phyloP scores from a whole-genome alignment of 2,797 vertebrate species.

The Scolopax bukidnonensis region DNA sequence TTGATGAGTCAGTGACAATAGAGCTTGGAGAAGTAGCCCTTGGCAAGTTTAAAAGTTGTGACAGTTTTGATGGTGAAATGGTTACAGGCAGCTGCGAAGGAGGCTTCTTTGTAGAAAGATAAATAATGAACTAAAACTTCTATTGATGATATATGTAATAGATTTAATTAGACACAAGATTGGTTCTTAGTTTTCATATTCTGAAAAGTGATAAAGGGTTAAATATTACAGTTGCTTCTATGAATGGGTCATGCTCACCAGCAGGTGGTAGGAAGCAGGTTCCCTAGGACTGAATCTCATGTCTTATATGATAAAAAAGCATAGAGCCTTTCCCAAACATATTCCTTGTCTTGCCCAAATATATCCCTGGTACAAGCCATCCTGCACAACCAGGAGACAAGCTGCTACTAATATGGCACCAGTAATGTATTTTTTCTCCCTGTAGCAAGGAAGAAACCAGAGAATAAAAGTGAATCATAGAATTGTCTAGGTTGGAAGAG shows the following conservation, averaged over 20 bases:
- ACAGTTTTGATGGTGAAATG: conserved; percentile 1
- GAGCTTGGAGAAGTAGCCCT: background rate
- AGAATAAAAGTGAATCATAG: background rate
- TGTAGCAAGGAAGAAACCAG: background rate
- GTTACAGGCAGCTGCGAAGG: conserved; percentile 5
- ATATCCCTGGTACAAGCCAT: background rate
- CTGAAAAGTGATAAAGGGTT: background rate
- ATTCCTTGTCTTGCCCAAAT: background rate
- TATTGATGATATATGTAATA: background rate
- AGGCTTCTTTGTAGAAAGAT: background rate
- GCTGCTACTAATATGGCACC: background rate
- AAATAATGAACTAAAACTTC: conserved; percentile 2
- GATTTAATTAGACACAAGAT: background rate
- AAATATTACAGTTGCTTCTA: background rate
- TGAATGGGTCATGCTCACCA: background rate
- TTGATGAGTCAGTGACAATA: conserved; percentile 64
- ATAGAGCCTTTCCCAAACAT: background rate
- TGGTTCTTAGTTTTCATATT: background rate
- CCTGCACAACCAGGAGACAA: background rate
- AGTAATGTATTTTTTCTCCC: background rate
- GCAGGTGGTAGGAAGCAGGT: background rate
- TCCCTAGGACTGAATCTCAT: rapidly evolving
- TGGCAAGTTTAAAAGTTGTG: conserved; percentile 23
- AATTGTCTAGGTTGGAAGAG: too few relatives aligned
- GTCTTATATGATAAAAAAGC: background rate